Evolutionary conservation across 2,113 vertebrate species (phyloP).

Genomic region (Casuarius casuarius): DNA sequence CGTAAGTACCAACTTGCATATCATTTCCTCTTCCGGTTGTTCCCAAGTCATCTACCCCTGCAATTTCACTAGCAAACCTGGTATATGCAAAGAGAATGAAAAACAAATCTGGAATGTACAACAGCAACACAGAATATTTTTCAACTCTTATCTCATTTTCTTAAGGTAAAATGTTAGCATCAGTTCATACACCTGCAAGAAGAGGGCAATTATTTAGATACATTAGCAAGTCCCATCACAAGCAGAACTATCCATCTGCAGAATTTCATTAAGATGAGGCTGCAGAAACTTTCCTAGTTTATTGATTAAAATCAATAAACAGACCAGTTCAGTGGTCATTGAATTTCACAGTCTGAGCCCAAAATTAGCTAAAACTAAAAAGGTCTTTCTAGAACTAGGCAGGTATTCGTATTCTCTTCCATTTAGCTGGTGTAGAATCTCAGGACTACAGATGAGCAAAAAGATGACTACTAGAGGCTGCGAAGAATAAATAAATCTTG

Average conservation of each 20-base stretch:
- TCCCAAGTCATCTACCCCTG: conserved; percentile 96
- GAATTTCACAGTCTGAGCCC: background rate
- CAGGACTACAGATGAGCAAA: background rate
- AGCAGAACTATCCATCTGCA: background rate
- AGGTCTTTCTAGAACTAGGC: background rate
- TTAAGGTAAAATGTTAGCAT: background rate
- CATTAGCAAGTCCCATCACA: background rate
- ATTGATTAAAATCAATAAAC: background rate
- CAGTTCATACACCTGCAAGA: background rate
- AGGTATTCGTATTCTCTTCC: background rate
- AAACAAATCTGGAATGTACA: background rate
- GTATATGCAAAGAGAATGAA: conserved; percentile 15
- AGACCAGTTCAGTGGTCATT: background rate
- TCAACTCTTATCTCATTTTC: background rate
- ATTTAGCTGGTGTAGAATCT: background rate
- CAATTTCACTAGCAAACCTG: conserved; percentile 97
- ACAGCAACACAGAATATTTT: background rate
- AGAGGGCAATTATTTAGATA: background rate
- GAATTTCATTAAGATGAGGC: background rate
- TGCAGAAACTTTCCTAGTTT: background rate
- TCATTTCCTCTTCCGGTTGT: conserved; percentile 96
- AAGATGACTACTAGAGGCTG: background rate
- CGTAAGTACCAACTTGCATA: conserved; percentile 95
- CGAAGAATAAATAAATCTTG: background rate
- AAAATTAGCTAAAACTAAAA: background rate